Evolutionary conservation across 2,797 vertebrate species (phyloP), one percentile per base, ranked within the genome.

Genomic region (Hippocampus kuda): DNA sequence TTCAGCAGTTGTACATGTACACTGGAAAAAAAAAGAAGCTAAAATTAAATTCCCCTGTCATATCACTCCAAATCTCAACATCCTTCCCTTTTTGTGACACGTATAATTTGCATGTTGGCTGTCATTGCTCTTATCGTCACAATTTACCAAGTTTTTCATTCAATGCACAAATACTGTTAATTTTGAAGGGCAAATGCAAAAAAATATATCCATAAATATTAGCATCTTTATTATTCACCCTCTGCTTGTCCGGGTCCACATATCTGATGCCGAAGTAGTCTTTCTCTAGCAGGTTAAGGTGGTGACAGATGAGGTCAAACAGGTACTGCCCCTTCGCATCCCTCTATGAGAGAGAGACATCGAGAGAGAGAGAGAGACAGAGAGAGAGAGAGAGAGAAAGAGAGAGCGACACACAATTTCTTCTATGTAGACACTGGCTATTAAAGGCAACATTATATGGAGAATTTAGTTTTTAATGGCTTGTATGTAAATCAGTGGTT

Each of bases 251-350:
- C 1, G 95, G 94, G 81, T 98, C 95, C 84, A 97, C 95, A 82
- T 94, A 98, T 77, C 95, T 90, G 75, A 98, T 97, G 70, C 95
- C 95, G 72, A 98, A 98, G 86, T 98, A 98, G 81, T 98, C 96
- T 86, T 97, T 98, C 88, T 98, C 96, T 85, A 98, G 92, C 74
- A 98, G 90, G 89, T 97, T 98, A 79, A 98, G 90, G 89, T 98
- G 95, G 83, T 98, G 94, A 84, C 95, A 97, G 68, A 98, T 93
- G 59, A 96, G 94, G 81, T 98, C 96, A 41, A 98, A 97, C 77
- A 98, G 90, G 87, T 94, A 96, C 86, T 97, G 95, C 69, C 95
- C 95, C 82, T 96, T 98, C 76, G 95, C 93, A 89, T 98, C 95
- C 84, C 94, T 93, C 96, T 98, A 91, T 67, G 87, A 81, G 51